Evolutionary conservation across 2,113 vertebrate genomes (phyloP).

Genomic region (Scortum barcoo): DNA sequence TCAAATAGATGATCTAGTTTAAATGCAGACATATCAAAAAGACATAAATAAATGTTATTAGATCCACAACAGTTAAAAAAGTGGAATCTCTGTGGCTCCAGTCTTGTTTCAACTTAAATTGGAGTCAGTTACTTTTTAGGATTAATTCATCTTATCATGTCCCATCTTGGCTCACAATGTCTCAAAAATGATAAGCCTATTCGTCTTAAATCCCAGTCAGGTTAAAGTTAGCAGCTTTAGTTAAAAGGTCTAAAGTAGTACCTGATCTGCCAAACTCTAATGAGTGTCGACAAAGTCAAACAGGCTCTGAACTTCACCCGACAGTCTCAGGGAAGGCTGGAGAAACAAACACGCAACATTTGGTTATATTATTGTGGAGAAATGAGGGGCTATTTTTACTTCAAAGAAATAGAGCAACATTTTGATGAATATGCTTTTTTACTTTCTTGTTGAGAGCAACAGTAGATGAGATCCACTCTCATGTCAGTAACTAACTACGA

Average conservation of each 20-base stretch:
- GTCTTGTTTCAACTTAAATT: neutral
- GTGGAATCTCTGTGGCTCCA: neutral
- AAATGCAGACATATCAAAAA: neutral
- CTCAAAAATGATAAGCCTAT: neutral
- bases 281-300: too few species aligned
- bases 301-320: neutral
- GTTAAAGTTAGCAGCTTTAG: neutral
- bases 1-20: neutral
- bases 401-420: neutral
- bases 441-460: neutral
- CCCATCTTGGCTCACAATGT: neutral
- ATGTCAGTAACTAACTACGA: neutral
- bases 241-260: neutral
- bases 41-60: neutral
- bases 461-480: neutral
- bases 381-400: neutral
- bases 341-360: neutral
- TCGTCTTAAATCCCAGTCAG: neutral
- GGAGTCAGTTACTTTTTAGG: neutral
- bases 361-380: neutral
- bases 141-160: neutral
- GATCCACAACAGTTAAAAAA: neutral
- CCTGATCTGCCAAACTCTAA: neutral
- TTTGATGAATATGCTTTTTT: neutral
- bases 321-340: neutral